phyloP scores from a whole-genome alignment of 2,797 vertebrate genomes.

The Helicolenus hilgendorfi region DNA sequence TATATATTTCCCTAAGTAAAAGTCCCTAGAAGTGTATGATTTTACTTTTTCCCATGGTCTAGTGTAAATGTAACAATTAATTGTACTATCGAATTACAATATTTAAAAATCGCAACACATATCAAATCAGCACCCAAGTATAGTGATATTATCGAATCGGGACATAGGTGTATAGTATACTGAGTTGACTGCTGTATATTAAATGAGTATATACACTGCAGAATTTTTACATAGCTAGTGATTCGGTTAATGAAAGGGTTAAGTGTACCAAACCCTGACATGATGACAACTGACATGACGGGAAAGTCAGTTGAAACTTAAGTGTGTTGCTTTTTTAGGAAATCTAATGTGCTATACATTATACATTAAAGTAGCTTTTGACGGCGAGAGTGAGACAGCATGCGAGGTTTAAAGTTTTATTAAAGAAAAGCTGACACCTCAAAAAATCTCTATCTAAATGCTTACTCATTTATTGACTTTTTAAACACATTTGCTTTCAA shows the following conservation, averaged over 20 bases:
- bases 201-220: background rate
- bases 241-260: background rate
- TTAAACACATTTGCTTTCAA: background rate
- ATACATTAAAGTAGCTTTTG: background rate
- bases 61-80: no score
- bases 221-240: background rate
- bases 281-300: background rate
- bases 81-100: no score
- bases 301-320: background rate
- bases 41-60: no score
- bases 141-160: no score
- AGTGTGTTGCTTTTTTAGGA: background rate
- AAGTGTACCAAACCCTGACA: background rate
- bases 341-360: slow-evolving; percentile 6
- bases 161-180: background rate
- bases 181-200: background rate
- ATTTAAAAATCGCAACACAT: no score
- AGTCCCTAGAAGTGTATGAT: no score
- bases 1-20: no score
- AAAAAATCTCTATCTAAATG: background rate
- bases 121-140: no score
- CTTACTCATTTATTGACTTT: background rate
- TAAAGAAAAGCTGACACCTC: background rate
- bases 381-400: background rate
- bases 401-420: background rate